These are phyloP conservation scores for Gallinago solitaria DNA, from an alignment of 2,797 vertebrate genomes.

Conservation along the genomic window DNA sequence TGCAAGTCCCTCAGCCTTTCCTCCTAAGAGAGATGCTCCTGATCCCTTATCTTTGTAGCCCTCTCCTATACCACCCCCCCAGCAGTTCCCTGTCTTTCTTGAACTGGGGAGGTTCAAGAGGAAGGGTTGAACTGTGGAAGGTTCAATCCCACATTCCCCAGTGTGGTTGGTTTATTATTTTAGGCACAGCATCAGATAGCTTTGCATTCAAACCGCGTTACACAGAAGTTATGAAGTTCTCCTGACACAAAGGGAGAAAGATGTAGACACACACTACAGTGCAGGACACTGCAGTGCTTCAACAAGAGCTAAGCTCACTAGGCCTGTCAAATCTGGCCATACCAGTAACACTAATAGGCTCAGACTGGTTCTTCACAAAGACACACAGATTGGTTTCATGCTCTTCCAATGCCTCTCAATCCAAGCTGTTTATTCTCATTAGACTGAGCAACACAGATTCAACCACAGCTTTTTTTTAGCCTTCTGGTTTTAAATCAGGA, in stretches of 20 bases:
- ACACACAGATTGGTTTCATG: fast-evolving
- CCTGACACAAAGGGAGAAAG: not conserved
- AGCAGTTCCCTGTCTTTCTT: no score
- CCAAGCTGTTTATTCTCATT: not conserved
- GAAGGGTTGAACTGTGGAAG: no score
- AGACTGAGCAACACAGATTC: not conserved
- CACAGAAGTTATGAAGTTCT: not conserved
- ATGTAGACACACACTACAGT: not conserved
- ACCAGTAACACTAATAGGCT: not conserved
- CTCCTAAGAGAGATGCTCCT: no score
- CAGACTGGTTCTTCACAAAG: not conserved
- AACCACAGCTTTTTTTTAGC: no score
- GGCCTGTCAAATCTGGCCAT: not conserved
- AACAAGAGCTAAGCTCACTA: not conserved
- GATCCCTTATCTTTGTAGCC: no score
- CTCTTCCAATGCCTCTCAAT: not conserved
- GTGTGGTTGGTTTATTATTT: not conserved
- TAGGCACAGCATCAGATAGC: not conserved
- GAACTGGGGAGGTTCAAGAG: no score
- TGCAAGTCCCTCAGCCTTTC: no score
- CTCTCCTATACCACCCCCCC: no score
- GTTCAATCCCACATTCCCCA: not conserved
- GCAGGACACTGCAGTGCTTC: not conserved
- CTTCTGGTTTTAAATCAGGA: not conserved
- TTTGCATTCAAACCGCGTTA: fast-evolving